Percentiles rank a stretch among this genome's conserved stretches.
phyloP scores from a whole-genome alignment of 2,797 vertebrate genomes.

The Callimico goeldii region DNA sequence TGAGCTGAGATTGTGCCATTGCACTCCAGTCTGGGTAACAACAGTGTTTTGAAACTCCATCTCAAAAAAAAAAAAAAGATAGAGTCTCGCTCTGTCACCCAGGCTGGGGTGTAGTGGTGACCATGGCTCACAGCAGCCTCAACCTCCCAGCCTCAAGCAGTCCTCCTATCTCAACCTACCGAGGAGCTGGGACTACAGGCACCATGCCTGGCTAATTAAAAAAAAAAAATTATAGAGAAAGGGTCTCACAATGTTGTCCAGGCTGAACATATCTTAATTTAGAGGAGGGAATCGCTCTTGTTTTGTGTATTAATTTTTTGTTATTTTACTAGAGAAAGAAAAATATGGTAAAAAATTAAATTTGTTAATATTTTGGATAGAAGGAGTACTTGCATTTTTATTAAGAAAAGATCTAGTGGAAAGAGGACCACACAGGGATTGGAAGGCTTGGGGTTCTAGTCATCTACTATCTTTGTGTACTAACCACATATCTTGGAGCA shows the following conservation, averaged over 20 bases:
- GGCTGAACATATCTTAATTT: neutral
- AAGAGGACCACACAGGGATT: neutral
- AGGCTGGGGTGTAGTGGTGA: neutral
- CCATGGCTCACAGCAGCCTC: neutral
- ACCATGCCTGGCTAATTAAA: neutral
- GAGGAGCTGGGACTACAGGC: neutral
- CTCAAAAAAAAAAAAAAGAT: neutral
- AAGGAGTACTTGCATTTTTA: neutral
- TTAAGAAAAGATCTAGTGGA: slow-evolving; percentile 1
- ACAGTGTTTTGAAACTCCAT: too few relatives aligned
- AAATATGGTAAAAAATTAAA: neutral
- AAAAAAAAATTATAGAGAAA: neutral
- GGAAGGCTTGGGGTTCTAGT: neutral
- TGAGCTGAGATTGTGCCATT: too few relatives aligned
- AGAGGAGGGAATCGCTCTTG: neutral
- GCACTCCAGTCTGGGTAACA: too few relatives aligned
- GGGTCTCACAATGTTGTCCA: neutral
- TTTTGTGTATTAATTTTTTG: neutral
- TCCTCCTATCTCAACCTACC: neutral
- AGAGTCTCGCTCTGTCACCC: neutral
- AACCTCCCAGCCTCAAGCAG: neutral
- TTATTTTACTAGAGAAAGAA: slow-evolving; percentile 27
- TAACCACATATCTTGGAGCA: neutral
- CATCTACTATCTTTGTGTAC: neutral
- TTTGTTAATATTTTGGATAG: neutral